A percentile compares a stretch with the other conserved stretches of the same genome.
phyloP scores from a whole-genome alignment of 92 coral and sea anemone species.

The Plumapathes pennacea region DNA sequence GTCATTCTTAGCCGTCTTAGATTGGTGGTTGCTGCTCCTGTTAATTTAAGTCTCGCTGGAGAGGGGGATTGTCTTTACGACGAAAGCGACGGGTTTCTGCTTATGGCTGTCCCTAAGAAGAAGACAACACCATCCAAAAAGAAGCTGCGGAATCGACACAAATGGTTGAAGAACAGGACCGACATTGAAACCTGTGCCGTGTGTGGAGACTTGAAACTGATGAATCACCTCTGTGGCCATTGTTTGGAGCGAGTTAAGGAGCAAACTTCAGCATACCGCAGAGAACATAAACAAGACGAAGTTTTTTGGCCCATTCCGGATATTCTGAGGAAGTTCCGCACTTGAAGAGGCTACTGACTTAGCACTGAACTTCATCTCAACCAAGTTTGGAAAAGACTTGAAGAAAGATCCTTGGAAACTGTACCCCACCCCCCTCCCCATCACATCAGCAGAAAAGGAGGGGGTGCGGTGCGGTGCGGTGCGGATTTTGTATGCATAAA shows the following conservation, averaged over 20 bases:
- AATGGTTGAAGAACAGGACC: conserved; percentile 90
- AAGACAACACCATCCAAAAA: conserved; percentile 87
- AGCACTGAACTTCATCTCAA: too few relatives aligned
- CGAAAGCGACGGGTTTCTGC: conserved; percentile 49
- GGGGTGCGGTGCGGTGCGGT: too few relatives aligned
- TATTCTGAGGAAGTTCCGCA: conserved; percentile 62
- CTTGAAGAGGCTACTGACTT: too few relatives aligned
- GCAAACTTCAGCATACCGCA: conserved; percentile 57
- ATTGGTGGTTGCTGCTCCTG: too few relatives aligned
- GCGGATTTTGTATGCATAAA: too few relatives aligned
- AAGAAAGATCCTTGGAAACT: too few relatives aligned
- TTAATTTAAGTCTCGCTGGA: too few relatives aligned
- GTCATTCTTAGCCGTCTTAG: too few relatives aligned
- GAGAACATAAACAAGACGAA: conserved; percentile 45
- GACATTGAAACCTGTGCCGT: conserved; percentile 93
- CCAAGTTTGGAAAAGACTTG: too few relatives aligned
- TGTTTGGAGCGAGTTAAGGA: conserved; percentile 69
- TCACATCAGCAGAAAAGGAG: too few relatives aligned
- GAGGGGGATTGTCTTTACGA: not conserved
- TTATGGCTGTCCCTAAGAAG: conserved; percentile 97
- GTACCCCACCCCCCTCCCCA: too few relatives aligned
- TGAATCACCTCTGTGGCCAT: conserved; percentile 85
- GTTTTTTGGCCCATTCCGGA: conserved; percentile 92
- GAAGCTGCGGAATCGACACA: conserved; percentile 85
- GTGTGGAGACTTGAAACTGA: conserved; percentile 79